Conservation (phyloP, 2,888 invertebrate genomes). For the Drosophila limbata region DNA sequence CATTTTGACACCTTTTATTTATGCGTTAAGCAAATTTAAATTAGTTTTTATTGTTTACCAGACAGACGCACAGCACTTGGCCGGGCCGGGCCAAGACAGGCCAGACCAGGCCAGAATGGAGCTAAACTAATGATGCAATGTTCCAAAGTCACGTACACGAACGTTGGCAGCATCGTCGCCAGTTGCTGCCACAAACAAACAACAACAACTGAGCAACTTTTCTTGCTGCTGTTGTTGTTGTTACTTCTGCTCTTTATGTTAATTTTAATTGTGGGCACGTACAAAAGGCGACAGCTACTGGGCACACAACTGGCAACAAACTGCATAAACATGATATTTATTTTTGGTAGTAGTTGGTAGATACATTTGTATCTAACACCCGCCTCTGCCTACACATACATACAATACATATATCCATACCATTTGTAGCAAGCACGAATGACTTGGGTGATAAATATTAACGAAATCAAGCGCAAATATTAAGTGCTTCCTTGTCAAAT, state of each 20-base stretch:
- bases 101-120: conserved; percentile 24
- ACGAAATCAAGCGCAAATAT: conserved; percentile 11
- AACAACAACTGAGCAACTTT: conserved; percentile 25
- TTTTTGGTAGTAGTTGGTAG: conserved; percentile 26
- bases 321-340: conserved; percentile 74
- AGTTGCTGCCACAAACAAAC: conserved; percentile 58
- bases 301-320: conserved; percentile 54
- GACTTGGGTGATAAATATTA: conserved; percentile 16
- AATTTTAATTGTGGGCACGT: conserved; percentile 79
- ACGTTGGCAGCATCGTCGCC: conserved; percentile 58
- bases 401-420: not conserved
- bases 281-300: conserved; percentile 58
- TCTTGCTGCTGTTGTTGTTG: conserved; percentile 13
- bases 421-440: conserved; percentile 19
- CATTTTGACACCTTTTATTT: conserved; percentile 76
- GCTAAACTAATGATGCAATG: conserved; percentile 74
- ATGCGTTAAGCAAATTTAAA: conserved; percentile 78
- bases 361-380: conserved; percentile 50
- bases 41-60: conserved; percentile 76
- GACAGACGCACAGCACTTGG: conserved; percentile 42
- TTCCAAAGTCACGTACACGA: conserved; percentile 70
- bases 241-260: conserved; percentile 55
- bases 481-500: conserved; percentile 11
- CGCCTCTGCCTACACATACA: conserved; percentile 5
- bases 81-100: conserved; percentile 16